Base-by-base conservation (phyloP, 2,797 vertebrate genomes). In the Caiman crocodilus region DNA sequence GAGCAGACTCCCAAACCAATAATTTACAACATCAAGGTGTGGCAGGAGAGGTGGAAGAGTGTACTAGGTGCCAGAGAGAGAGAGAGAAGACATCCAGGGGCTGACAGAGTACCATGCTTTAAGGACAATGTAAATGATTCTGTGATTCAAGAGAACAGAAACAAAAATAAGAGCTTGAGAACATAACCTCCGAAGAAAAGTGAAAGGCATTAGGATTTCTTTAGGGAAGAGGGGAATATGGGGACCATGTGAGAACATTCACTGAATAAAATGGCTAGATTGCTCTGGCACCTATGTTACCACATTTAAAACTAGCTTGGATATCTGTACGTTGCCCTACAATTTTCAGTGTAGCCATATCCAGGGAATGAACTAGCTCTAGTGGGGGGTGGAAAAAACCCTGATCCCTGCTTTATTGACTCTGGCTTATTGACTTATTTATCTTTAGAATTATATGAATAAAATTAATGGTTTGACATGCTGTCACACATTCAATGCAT, bases 221-320 rank as follows among this genome's bases (percentile, higher is more conserved):
- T 96, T 96, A 73, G 61, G 87, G 91, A 89, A 28, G 57, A 89
- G 92, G 93, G 82, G 42, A 85, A 65, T 91, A 79, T 57, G 30
- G 76, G 85, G 91, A n/a, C 91, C 30, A 89, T 57, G 84, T n/a
- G 69, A 85, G 88, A 94, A 80, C 57, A 95, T 63, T 42, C 18
- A 76, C 3, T 50, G 42, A 50, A 50, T 50, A 50, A 50, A 50
- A 50, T 50, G 42, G 10, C 42, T 50, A 50, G 42, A 10, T 50
- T 50, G 42, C 42, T 50, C 11, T 50, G 42, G 42, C 42, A 50
- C 42, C 42, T 50, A 50, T 10, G 11, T 50, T 50, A 50, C 10
- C 42, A 50, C 42, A 10, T 50, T 50, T 50, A 50, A 50, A 50
- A 50, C 42, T 50, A 50, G 42, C 42, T 50, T 50, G 9, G 42